A percentile compares a stretch with the other conserved stretches of the same genome.
These are phyloP conservation scores for Sycobia sp. DNA, from an alignment of 1,140 invertebrate genomes.

Conservation along the genomic window DNA sequence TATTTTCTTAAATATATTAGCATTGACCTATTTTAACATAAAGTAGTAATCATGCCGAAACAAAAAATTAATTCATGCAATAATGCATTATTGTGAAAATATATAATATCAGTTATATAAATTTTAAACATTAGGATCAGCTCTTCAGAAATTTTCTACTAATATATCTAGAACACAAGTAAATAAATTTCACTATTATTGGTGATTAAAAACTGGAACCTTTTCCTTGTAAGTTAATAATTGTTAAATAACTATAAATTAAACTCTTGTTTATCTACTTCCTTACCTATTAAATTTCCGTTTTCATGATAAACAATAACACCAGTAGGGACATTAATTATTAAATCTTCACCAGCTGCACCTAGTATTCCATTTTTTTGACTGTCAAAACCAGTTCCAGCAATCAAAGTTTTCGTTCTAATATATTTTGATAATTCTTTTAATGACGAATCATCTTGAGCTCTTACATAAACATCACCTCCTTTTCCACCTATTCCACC, in stretches of 20 bases:
- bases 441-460: conserved; percentile 69
- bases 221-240: no score
- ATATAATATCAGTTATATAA: no score
- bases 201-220: no score
- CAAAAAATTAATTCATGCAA: no score
- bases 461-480: conserved; percentile 77
- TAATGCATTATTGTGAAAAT: no score
- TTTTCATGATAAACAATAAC: conserved; percentile 73
- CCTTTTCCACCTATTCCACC: conserved; percentile 87
- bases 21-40: no score
- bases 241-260: not conserved
- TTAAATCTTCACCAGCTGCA: conserved; percentile 69
- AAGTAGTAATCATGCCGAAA: no score
- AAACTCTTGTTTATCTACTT: conserved; percentile 4
- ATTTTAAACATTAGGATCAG: no score
- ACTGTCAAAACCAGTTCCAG: conserved; percentile 73
- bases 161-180: no score
- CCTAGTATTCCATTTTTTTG: conserved; percentile 76
- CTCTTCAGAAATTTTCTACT: no score
- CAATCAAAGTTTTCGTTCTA: conserved; percentile 67
- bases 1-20: no score
- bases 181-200: no score
- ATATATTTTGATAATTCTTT: conserved; percentile 62
- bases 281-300: conserved; percentile 65
- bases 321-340: conserved; percentile 79